These are phyloP conservation scores for Umimayanthus kanabou DNA, from an alignment of 92 coral and sea anemone species.

Conservation along the genomic window DNA sequence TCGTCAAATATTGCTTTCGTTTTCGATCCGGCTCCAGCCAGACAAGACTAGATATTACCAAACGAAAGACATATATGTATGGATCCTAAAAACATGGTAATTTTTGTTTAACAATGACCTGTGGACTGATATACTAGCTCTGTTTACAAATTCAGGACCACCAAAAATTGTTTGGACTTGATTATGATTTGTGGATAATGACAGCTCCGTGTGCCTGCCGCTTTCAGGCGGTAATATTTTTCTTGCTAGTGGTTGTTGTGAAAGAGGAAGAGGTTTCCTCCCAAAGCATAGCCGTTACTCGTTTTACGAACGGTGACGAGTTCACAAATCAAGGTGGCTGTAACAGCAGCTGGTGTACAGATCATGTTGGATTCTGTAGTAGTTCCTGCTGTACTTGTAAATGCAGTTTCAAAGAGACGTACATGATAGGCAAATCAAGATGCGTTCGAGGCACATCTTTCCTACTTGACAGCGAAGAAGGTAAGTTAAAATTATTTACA, in stretches of 20 bases:
- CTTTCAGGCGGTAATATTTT: not conserved
- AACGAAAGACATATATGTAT: not conserved
- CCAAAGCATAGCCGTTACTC: not conserved
- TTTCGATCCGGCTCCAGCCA: not conserved
- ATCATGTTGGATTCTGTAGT: not conserved
- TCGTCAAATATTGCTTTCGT: not conserved
- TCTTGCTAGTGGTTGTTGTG: not conserved
- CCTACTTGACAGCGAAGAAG: slow-evolving; percentile 11
- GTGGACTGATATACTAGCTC: not conserved
- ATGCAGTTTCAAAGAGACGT: slow-evolving; percentile 6
- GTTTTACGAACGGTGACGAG: slow-evolving; percentile 11
- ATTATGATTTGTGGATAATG: not conserved
- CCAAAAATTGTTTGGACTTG: not conserved
- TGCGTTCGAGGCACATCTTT: slow-evolving; percentile 26
- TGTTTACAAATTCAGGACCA: not conserved
- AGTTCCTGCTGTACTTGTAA: slow-evolving; percentile 12
- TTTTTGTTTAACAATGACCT: too few species aligned
- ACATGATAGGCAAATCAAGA: slow-evolving; percentile 2
- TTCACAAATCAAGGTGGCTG: slow-evolving; percentile 8
- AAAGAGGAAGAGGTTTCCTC: not conserved
- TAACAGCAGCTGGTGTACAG: slow-evolving; percentile 21
- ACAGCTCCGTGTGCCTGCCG: not conserved
- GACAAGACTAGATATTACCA: not conserved
- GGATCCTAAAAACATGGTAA: not conserved
- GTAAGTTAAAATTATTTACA: not conserved